Base-by-base conservation (phyloP, 1,140 invertebrate genomes). In the Drosophila ercepeae region DNA sequence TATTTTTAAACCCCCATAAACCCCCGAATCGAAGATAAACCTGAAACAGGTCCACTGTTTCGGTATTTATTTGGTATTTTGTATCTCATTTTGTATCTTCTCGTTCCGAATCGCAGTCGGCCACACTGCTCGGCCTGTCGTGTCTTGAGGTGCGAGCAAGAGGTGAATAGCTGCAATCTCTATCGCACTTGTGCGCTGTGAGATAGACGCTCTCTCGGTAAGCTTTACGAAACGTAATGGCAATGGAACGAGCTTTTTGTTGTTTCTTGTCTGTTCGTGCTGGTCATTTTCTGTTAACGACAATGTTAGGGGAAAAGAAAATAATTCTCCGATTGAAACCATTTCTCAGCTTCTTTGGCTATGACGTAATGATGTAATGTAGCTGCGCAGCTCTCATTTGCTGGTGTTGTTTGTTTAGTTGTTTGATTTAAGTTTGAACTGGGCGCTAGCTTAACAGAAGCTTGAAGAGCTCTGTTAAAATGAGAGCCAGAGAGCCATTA, bases 331-430 rank as follows among this genome's bases (percentile, higher is more conserved):
- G 13, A 21, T 21, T 21, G 2, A 21, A 21, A 4, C 21, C 21
- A 21, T 21, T 21, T 21, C 21, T 21, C 21, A 34, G 36, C 16
- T 36, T 6, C 63, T 50, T 50, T 32, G 34, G 53, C 65, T 54
- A 72, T 72, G 69, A 72, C 69, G 69, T 72, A 72, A 72, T 42
- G 45, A 18, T 23, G 27, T 25, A 19, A 14, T 39, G 11, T 14
- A 1, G 29, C 29, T 13, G 14, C 16, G 42, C 50, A 60, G 45
- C 34, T 58, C 46, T 49, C 46, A 25, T 46, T 61, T 48, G 9
- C 32, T 64, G 14, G 14, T 32, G 1, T 7, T 21, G 13, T n/a
- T n/a, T n/a, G 36, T 48, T 50, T 61, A 60, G 51, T 64, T 64
- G 13, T n/a, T 72, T 55, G 32, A 21, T 55, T 73, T 73, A 23